A percentile compares a stretch with the other conserved stretches of the same genome.
These are phyloP conservation scores for Coptotermes formosanus DNA, from an alignment of 1,140 invertebrate species.

Conservation along the genomic window DNA sequence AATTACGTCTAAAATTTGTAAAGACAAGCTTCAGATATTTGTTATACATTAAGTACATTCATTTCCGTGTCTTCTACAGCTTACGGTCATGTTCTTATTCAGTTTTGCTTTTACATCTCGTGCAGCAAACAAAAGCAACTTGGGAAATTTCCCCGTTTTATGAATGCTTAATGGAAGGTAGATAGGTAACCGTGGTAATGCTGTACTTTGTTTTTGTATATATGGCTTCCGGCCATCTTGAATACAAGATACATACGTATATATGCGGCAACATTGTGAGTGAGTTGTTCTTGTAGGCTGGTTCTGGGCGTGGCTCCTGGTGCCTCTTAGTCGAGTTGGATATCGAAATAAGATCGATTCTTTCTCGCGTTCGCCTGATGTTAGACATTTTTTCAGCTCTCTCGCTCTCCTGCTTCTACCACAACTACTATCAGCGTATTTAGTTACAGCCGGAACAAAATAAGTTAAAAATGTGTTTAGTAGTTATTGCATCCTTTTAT, in stretches of 20 bases:
- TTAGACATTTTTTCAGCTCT: background rate
- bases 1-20: no score
- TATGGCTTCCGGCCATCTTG: conserved; percentile 12
- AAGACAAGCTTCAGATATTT: no score
- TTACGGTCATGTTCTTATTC: background rate
- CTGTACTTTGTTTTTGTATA: background rate
- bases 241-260: background rate
- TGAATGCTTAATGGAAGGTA: background rate
- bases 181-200: background rate
- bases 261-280: background rate
- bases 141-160: background rate
- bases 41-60: no score
- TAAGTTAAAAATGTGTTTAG: conserved; percentile 24
- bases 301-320: background rate
- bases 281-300: background rate
- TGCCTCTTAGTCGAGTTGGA: background rate
- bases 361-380: background rate
- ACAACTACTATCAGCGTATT: background rate
- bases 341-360: background rate
- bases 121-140: background rate
- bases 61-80: background rate
- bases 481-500: background rate
- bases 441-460: background rate
- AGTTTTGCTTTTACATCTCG: background rate
- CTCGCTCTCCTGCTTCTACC: background rate